These are phyloP conservation scores for Drosophila melanosoma DNA, from an alignment of 2,888 invertebrate species.

Conservation along the genomic window DNA sequence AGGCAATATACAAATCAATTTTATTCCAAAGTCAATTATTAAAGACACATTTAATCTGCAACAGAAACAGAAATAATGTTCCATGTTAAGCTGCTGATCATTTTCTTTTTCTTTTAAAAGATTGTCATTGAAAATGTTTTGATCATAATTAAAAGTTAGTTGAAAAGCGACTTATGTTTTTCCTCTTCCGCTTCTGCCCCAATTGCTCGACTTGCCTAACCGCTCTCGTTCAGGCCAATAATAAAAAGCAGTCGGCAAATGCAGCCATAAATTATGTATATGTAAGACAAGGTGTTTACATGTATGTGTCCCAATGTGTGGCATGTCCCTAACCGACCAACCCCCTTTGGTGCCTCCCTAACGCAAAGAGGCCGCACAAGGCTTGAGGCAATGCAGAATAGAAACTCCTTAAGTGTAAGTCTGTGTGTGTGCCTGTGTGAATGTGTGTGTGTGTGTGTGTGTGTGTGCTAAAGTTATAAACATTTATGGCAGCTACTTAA, in stretches of 20 bases:
- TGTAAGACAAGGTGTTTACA: slow-evolving; percentile 68
- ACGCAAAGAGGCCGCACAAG: slow-evolving; percentile 54
- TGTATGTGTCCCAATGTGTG: slow-evolving; percentile 24
- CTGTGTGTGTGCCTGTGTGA: slow-evolving; percentile 18
- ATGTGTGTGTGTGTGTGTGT: slow-evolving; percentile 4
- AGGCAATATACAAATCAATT: neutral
- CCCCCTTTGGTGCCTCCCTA: slow-evolving; percentile 51
- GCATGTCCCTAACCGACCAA: neutral
- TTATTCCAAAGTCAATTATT: neutral
- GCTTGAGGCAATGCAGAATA: slow-evolving; percentile 55
- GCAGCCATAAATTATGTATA: slow-evolving; percentile 75
- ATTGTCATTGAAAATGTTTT: slow-evolving; percentile 55
- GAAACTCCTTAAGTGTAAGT: slow-evolving; percentile 39
- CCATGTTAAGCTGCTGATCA: neutral
- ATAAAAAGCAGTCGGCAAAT: slow-evolving; percentile 56
- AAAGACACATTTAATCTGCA: neutral
- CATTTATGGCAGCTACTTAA: slow-evolving; percentile 81
- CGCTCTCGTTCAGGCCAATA: slow-evolving; percentile 43
- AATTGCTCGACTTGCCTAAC: slow-evolving; percentile 1
- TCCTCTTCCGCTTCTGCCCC: neutral
- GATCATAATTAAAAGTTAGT: slow-evolving; percentile 54
- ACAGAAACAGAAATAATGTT: neutral
- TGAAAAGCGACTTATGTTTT: slow-evolving; percentile 27
- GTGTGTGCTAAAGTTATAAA: slow-evolving; percentile 70
- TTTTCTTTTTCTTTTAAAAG: slow-evolving; percentile 21